A percentile compares a stretch with the other conserved stretches of the same genome.
Evolutionary conservation across 2,888 invertebrate genomes (phyloP).

Genomic region (Theretra japonica): DNA sequence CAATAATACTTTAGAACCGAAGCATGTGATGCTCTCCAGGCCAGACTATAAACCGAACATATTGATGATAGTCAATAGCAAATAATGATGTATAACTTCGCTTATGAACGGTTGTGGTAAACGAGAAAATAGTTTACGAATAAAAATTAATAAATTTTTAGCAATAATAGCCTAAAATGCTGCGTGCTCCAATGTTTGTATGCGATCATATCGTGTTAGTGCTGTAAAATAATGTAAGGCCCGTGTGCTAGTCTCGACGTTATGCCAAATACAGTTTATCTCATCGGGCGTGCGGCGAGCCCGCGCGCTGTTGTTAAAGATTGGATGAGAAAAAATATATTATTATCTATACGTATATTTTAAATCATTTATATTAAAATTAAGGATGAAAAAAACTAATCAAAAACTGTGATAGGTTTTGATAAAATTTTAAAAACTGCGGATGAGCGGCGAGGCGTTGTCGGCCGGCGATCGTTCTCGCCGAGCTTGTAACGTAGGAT

Average conservation of each 20-base stretch:
- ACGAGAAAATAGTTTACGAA: conserved; percentile 82
- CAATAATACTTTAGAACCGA: conserved; percentile 70
- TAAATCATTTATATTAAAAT: conserved; percentile 82
- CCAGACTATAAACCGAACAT: conserved; percentile 69
- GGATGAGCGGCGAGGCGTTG: conserved; percentile 42
- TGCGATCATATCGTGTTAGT: conserved; percentile 78
- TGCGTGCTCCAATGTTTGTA: conserved; percentile 77
- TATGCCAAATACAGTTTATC: conserved; percentile 58
- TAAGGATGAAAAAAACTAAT: conserved; percentile 82
- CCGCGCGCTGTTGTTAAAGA: conserved; percentile 69
- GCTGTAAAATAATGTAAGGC: conserved; percentile 55
- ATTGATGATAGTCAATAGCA: conserved; percentile 81
- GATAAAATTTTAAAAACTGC: conserved; percentile 81
- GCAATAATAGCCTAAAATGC: conserved; percentile 82
- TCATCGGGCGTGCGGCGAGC: conserved; percentile 45
- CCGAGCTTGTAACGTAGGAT: conserved; percentile 52
- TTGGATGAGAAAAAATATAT: conserved; percentile 75
- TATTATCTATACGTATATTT: conserved; percentile 84
- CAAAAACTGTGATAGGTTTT: conserved; percentile 85
- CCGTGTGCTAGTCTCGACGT: conserved; percentile 51
- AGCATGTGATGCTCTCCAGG: conserved; percentile 72
- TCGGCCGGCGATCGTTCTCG: conserved; percentile 25
- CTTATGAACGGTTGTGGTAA: conserved; percentile 85
- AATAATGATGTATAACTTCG: conserved; percentile 82
- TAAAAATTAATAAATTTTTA: conserved; percentile 74